Percentiles rank a stretch among this genome's conserved stretches.
phyloP scores from a whole-genome alignment of 2,888 invertebrate species.

The Eucriotettix oculatus region DNA sequence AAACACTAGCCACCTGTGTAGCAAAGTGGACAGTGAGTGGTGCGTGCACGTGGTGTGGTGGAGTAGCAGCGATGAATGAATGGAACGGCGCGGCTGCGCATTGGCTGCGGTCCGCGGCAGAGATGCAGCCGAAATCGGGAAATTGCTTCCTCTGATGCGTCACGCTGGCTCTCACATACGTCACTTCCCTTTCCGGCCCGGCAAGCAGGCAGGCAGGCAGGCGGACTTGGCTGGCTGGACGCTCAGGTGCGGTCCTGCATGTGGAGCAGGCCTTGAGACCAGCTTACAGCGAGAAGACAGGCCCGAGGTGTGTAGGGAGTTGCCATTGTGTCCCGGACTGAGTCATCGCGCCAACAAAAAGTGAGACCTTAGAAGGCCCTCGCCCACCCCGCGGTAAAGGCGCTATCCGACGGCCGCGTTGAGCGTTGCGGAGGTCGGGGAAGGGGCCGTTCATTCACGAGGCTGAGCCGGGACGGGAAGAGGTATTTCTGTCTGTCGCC shows the following conservation, averaged over 20 bases:
- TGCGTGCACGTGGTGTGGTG: too few species aligned
- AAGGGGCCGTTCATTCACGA: too few species aligned
- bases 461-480: too few species aligned
- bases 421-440: too few species aligned
- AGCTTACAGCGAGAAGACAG: background rate
- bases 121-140: slow-evolving; percentile 5
- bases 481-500: too few species aligned
- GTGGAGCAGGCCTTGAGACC: background rate
- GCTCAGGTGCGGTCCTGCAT: background rate
- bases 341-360: background rate
- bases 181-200: slow-evolving; percentile 7
- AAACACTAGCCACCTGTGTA: too few species aligned
- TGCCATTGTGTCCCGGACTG: background rate
- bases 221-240: background rate
- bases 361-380: background rate
- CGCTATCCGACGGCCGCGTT: too few species aligned
- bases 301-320: background rate
- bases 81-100: too few species aligned
- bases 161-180: slow-evolving; percentile 7
- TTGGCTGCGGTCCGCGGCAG: background rate
- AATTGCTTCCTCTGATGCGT: slow-evolving; percentile 5
- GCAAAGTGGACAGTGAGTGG: too few species aligned
- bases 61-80: too few species aligned
- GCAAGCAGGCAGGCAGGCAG: background rate
- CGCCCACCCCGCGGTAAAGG: background rate